phyloP scores from a whole-genome alignment of 2,888 invertebrate genomes.

The Diaperis boleti region DNA sequence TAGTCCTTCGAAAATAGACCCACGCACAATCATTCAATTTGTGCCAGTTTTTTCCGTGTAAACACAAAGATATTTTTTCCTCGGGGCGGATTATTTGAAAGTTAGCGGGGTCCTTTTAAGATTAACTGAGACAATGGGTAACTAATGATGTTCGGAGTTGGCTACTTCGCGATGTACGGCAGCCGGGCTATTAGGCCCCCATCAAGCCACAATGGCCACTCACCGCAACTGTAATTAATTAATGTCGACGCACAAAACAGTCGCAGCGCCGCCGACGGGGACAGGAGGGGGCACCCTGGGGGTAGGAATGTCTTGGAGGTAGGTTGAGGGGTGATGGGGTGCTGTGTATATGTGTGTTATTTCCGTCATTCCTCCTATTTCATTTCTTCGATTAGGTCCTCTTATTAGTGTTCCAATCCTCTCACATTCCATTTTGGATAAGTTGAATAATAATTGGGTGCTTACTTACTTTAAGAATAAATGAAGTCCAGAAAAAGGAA shows the following conservation, averaged over 20 bases:
- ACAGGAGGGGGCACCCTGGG: neutral
- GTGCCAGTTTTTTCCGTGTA: neutral
- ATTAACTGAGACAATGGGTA: slow-evolving; percentile 63
- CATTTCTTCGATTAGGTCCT: too few species aligned
- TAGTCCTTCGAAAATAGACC: neutral
- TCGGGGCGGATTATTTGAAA: slow-evolving; percentile 42
- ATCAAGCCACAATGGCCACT: slow-evolving; percentile 60
- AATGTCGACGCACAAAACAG: slow-evolving; percentile 61
- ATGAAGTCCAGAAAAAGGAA: too few species aligned
- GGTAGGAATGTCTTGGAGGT: slow-evolving; percentile 1
- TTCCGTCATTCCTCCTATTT: too few species aligned
- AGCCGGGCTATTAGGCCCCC: slow-evolving; percentile 64
- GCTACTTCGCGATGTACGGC: slow-evolving; percentile 58
- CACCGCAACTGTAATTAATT: slow-evolving; percentile 61
- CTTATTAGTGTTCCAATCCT: too few species aligned
- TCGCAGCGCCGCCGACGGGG: slow-evolving; percentile 37
- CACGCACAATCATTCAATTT: neutral
- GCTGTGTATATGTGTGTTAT: too few species aligned
- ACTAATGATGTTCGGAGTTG: slow-evolving; percentile 63
- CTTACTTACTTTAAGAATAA: too few species aligned
- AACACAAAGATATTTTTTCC: neutral
- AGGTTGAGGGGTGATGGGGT: too few species aligned
- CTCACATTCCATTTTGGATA: too few species aligned
- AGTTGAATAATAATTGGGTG: too few species aligned
- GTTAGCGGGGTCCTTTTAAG: slow-evolving; percentile 56